These are phyloP conservation scores for Lepisosteus oculatus DNA, from an alignment of 2,113 vertebrate genomes.

Conservation along the genomic window DNA sequence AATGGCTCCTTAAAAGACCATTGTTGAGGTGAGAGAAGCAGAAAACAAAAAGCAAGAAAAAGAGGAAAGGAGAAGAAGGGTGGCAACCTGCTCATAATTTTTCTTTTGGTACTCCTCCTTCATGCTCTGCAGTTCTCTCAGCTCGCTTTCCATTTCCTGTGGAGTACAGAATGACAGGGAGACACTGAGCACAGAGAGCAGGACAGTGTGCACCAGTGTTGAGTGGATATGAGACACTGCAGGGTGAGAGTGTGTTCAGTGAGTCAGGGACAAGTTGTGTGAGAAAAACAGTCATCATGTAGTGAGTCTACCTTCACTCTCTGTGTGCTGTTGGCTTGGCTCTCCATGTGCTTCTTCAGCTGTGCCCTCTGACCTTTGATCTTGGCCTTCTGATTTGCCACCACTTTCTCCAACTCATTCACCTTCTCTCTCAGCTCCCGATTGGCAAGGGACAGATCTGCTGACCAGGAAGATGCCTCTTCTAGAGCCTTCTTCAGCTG, in stretches of 20 bases:
- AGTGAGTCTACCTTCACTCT: slow-evolving; percentile 15
- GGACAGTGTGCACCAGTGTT: too few relatives aligned
- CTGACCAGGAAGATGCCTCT: slow-evolving; percentile 45
- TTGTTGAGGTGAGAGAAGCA: too few relatives aligned
- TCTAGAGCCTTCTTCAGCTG: slow-evolving; percentile 62
- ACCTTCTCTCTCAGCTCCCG: slow-evolving; percentile 54
- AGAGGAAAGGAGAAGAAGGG: neutral
- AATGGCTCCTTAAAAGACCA: too few relatives aligned
- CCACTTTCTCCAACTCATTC: slow-evolving; percentile 42
- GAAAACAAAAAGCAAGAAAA: neutral
- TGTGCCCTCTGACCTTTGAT: slow-evolving; percentile 53
- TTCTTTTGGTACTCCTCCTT: slow-evolving; percentile 59
- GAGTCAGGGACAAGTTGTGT: too few relatives aligned
- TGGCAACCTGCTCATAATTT: slow-evolving; percentile 57
- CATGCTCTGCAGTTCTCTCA: slow-evolving; percentile 53
- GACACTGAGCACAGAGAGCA: too few relatives aligned
- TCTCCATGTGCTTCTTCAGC: slow-evolving; percentile 46
- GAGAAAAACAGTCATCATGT: neutral
- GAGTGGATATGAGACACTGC: too few relatives aligned
- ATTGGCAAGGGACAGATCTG: slow-evolving; percentile 57
- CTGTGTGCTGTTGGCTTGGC: neutral
- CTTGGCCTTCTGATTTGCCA: slow-evolving; percentile 46
- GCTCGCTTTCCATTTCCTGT: slow-evolving; percentile 56
- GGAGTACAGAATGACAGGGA: slow-evolving; percentile 13
- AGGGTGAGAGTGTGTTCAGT: too few relatives aligned